Base-by-base conservation (phyloP, 2,113 vertebrate genomes). In the Limnothrissa miodon region DNA sequence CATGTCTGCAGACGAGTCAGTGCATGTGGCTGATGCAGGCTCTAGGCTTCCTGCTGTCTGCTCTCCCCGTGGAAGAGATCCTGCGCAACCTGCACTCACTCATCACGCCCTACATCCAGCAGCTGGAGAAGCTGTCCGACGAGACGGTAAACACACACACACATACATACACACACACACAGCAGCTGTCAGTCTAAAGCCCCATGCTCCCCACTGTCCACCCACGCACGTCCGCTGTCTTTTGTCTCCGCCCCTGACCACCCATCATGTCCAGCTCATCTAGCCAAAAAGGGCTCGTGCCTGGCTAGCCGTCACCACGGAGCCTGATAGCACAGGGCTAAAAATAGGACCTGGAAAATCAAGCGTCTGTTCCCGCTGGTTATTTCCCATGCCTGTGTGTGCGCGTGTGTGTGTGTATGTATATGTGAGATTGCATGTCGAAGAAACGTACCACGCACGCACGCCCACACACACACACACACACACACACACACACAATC, bases 11-110 rank as follows among this genome's bases (percentile, higher is more conserved):
- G 98, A 99, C 97, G 0, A 99, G 98, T 92, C 98, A 99, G 91
- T 99, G 98, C 86, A 99, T 99, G 98, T 99, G 98, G 98, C 93
- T 99, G 91, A 99, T 99, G 98, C 98, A 99, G 92, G 98, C 98
- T 1, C 94, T 99, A 78, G 98, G 98, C 84, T 99, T 99, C 93
- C 95, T 99, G 93, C 95, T 99, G 79, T 99, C 98, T 0, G 98
- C 97, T 0, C 93, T 99, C 86, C 98, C 98, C 51, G 98, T 99
- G 86, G 97, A 98, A 78, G 98, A 99, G 90, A 99, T 99, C 89
- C 93, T 99, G 88, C 96, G 97, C 92, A 99, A 99, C 90, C 93
- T 99, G 83, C 98, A 99, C 89, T 98, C 97, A 0, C 96, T 99
- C 85, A 99, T 99, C 93, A 99, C 97, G 0, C 98, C 98, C 13